Conservation (phyloP, 2,797 vertebrate species). For the Poeciliopsis turneri region DNA sequence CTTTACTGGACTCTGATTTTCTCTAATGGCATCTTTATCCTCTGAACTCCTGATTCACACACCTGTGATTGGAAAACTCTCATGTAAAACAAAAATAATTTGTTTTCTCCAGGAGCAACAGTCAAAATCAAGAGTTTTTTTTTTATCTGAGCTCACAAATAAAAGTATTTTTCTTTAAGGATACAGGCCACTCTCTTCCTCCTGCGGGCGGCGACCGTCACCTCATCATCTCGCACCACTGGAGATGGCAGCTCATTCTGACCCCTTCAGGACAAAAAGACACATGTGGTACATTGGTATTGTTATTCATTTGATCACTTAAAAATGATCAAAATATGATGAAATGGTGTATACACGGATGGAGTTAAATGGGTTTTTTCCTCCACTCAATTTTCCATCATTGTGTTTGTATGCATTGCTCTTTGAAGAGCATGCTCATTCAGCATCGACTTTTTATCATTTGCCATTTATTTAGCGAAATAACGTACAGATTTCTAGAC, state of each 20-base stretch:
- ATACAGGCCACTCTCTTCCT: slow-evolving; percentile 92
- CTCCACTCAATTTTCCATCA: neutral
- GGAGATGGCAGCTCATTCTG: slow-evolving; percentile 81
- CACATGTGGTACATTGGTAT: neutral
- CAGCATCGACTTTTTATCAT: neutral
- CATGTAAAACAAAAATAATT: neutral
- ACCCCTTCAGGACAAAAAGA: slow-evolving; percentile 63
- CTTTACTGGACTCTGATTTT: neutral
- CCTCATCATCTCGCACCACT: slow-evolving; percentile 82
- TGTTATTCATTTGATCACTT: neutral
- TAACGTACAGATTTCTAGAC: neutral
- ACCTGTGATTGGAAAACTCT: neutral
- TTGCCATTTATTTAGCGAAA: neutral
- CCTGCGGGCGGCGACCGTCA: slow-evolving; percentile 83
- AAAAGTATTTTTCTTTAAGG: slow-evolving; percentile 64
- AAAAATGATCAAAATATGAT: neutral
- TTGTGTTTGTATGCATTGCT: neutral
- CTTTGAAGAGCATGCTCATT: neutral
- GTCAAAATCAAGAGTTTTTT: neutral
- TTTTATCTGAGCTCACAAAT: neutral
- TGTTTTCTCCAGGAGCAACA: neutral
- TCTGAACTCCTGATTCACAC: neutral
- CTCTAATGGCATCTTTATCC: neutral
- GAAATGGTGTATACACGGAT: neutral
- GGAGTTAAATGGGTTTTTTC: neutral